Evolutionary conservation across 2,888 invertebrate species (phyloP).

Genomic region (Torymus aiolomorphi): DNA sequence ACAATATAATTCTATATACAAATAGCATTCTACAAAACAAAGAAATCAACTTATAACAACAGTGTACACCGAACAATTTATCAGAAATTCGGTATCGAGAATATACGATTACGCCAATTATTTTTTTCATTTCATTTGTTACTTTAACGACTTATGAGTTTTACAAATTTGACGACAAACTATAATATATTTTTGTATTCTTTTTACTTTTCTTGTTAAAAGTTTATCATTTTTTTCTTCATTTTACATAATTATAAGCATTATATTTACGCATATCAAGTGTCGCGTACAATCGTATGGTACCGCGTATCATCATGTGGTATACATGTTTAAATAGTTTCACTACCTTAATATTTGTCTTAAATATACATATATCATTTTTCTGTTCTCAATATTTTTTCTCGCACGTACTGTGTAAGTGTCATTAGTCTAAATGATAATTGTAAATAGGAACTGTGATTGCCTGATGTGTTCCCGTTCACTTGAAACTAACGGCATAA

Average conservation of each 20-base stretch:
- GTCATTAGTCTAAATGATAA: slow-evolving; percentile 42
- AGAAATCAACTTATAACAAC: slow-evolving; percentile 55
- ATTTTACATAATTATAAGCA: slow-evolving; percentile 36
- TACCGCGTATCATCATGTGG: slow-evolving; percentile 35
- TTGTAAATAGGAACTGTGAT: slow-evolving; percentile 72
- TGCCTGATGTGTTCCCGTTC: slow-evolving; percentile 68
- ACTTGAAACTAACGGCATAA: slow-evolving; percentile 43
- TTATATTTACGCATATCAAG: slow-evolving; percentile 20
- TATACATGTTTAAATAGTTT: slow-evolving; percentile 52
- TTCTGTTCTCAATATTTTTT: slow-evolving; percentile 41
- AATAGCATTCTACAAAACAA: slow-evolving; percentile 55
- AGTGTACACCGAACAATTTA: slow-evolving; percentile 41
- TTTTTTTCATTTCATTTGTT: slow-evolving; percentile 16
- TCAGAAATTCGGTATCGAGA: slow-evolving; percentile 41
- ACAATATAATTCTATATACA: slow-evolving; percentile 57
- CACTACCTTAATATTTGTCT: slow-evolving; percentile 50
- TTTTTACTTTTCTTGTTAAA: slow-evolving; percentile 55
- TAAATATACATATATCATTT: slow-evolving; percentile 51
- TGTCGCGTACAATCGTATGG: neutral
- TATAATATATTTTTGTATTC: slow-evolving; percentile 46
- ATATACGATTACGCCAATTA: slow-evolving; percentile 47
- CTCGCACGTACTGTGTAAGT: slow-evolving; percentile 30
- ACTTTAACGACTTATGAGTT: slow-evolving; percentile 35
- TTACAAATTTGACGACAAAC: slow-evolving; percentile 48
- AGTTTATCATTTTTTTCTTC: slow-evolving; percentile 32